Percentiles rank a stretch among this genome's conserved stretches.
These are phyloP conservation scores for Mamestra brassicae DNA, from an alignment of 2,888 invertebrate species.

Conservation along the genomic window DNA sequence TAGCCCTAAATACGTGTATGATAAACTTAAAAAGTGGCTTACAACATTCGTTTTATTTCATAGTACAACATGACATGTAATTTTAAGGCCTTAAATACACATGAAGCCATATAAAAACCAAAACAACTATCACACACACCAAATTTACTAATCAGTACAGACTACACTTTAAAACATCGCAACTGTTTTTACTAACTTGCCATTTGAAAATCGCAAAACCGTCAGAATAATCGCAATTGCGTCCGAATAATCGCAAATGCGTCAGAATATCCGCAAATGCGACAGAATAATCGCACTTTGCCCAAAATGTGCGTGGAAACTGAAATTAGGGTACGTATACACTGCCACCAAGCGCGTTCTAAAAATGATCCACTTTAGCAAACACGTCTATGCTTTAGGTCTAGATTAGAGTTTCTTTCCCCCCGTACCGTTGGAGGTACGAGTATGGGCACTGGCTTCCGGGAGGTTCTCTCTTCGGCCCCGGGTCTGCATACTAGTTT, in stretches of 20 bases:
- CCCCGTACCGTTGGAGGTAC: slow-evolving; percentile 80
- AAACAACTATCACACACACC: slow-evolving; percentile 48
- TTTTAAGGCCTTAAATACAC: slow-evolving; percentile 58
- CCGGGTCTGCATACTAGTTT: slow-evolving; percentile 92
- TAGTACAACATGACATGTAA: slow-evolving; percentile 48
- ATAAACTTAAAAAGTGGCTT: slow-evolving; percentile 8
- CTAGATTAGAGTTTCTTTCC: slow-evolving; percentile 87
- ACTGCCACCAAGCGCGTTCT: slow-evolving; percentile 80
- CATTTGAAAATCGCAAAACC: slow-evolving; percentile 7
- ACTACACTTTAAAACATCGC: slow-evolving; percentile 38
- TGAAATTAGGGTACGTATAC: slow-evolving; percentile 77
- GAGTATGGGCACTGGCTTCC: slow-evolving; percentile 75
- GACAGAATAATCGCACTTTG: slow-evolving; percentile 10
- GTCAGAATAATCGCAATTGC: slow-evolving; percentile 4
- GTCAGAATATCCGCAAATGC: slow-evolving; percentile 20
- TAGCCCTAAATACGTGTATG: slow-evolving; percentile 7
- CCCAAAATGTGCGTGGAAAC: slow-evolving; percentile 38
- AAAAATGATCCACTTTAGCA: slow-evolving; percentile 70
- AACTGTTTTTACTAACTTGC: slow-evolving; percentile 14
- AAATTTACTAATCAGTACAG: slow-evolving; percentile 45
- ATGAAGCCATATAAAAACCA: slow-evolving; percentile 40
- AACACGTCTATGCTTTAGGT: slow-evolving; percentile 77
- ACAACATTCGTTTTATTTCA: slow-evolving; percentile 25
- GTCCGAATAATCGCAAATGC: slow-evolving; percentile 11
- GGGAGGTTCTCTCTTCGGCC: slow-evolving; percentile 83